Percentiles rank a stretch among this genome's conserved stretches.
phyloP scores from a whole-genome alignment of 2,113 vertebrate genomes.

The Erythrolamprus reginae region DNA sequence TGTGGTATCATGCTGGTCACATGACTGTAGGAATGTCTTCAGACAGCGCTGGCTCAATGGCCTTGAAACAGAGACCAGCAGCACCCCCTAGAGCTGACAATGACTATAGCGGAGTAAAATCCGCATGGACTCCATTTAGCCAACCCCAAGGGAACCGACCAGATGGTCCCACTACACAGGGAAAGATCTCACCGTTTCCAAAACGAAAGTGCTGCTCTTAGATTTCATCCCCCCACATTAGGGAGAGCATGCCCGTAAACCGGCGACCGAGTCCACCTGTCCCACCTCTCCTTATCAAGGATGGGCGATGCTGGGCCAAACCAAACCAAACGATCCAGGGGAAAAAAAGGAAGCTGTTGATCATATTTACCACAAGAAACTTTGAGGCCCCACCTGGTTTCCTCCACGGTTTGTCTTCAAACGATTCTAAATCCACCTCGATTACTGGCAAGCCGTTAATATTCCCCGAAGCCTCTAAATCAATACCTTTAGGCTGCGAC shows the following conservation, averaged over 20 bases:
- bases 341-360: constrained; percentile 14
- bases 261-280: background rate
- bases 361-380: constrained; percentile 59
- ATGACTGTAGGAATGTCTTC: background rate
- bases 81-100: background rate
- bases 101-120: background rate
- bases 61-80: background rate
- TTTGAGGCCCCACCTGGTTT: constrained; percentile 71
- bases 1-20: background rate
- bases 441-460: constrained; percentile 72
- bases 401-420: constrained; percentile 76
- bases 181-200: background rate
- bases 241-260: background rate
- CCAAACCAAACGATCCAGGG: background rate
- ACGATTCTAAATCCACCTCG: constrained; percentile 73
- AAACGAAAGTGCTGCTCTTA: background rate
- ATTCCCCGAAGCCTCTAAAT: constrained; percentile 67
- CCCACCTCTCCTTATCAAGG: background rate
- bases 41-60: background rate
- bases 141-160: background rate
- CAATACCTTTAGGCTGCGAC: constrained; percentile 70
- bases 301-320: background rate
- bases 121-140: background rate
- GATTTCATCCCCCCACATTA: background rate
- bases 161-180: background rate